Evolutionary conservation across 2,113 vertebrate genomes (phyloP).

Genomic region (Ptychochromis oligacanthus): DNA sequence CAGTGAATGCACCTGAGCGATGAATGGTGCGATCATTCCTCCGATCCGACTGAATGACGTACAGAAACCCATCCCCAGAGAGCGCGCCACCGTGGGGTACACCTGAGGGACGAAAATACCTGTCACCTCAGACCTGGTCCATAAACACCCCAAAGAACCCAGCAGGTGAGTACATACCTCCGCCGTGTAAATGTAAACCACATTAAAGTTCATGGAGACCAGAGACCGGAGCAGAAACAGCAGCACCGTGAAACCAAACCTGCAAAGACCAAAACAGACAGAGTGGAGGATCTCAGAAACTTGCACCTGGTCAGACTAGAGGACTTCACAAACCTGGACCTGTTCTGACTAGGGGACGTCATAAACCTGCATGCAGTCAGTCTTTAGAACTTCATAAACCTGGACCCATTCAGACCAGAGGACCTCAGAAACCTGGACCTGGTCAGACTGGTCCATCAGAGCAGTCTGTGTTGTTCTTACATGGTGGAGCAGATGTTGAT

Average conservation of each 20-base stretch:
- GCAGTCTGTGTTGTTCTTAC: constrained; percentile 69
- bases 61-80: constrained; percentile 92
- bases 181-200: constrained; percentile 96
- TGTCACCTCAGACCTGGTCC: too few relatives aligned
- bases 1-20: constrained; percentile 76
- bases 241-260: constrained; percentile 84
- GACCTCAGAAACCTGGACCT: neutral
- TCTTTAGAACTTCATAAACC: too few relatives aligned
- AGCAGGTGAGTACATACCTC: constrained; percentile 81
- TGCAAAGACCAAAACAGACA: constrained; percentile 49
- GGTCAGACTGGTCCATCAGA: neutral
- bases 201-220: constrained; percentile 95
- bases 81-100: constrained; percentile 89
- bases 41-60: constrained; percentile 92
- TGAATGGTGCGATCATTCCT: constrained; percentile 95
- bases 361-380: neutral
- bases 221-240: constrained; percentile 91
- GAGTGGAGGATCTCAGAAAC: too few relatives aligned
- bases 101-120: constrained; percentile 78
- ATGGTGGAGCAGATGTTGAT: constrained; percentile 90
- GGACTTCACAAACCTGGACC: neutral
- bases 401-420: neutral
- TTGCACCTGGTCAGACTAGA: neutral
- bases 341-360: neutral
- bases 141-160: neutral